Percentiles rank a stretch among this genome's conserved stretches.
Conservation (phyloP, 1,140 invertebrate species). For the Carposina sasakii region DNA sequence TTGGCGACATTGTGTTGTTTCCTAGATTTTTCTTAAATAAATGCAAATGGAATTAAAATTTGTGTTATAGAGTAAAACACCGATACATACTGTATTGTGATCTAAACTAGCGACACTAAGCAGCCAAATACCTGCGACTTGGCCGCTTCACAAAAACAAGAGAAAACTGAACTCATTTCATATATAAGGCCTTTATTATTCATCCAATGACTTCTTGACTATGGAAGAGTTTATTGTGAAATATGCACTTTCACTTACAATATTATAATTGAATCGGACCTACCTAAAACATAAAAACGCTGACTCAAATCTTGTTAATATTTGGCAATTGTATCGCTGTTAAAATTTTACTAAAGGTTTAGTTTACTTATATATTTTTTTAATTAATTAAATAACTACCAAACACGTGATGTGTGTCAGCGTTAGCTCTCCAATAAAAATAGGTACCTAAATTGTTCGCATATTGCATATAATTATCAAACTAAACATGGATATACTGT, state of each 20-base stretch:
- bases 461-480: constrained; percentile 54
- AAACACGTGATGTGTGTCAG: no score
- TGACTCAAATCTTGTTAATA: no score
- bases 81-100: constrained; percentile 30
- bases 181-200: constrained; percentile 59
- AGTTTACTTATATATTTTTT: no score
- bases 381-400: no score
- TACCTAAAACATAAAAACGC: constrained; percentile 67
- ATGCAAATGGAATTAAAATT: constrained; percentile 39
- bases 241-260: constrained; percentile 69
- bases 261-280: constrained; percentile 66
- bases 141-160: constrained; percentile 16
- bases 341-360: no score
- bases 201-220: constrained; percentile 34
- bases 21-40: no score
- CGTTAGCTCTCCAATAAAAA: no score
- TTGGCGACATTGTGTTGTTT: no score
- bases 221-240: constrained; percentile 58
- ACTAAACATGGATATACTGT: constrained; percentile 35
- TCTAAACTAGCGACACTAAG: constrained; percentile 59
- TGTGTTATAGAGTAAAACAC: constrained; percentile 29
- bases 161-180: constrained; percentile 19
- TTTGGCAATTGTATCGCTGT: no score
- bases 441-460: no score
- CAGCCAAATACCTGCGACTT: constrained; percentile 19